These are phyloP conservation scores for Chelonus formosanus DNA, from an alignment of 2,888 invertebrate genomes.

Conservation along the genomic window DNA sequence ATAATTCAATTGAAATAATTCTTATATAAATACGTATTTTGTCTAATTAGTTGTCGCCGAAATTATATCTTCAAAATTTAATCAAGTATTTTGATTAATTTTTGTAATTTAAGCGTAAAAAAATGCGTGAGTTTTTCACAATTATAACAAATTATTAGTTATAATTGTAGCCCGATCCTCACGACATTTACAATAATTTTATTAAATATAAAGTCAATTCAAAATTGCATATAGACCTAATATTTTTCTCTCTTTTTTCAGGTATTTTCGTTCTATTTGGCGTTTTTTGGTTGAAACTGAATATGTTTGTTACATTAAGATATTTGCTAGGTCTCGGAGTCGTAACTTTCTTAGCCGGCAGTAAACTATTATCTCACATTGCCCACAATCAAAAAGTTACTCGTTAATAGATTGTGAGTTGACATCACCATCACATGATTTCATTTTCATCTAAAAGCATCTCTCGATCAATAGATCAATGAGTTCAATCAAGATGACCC, in stretches of 20 bases:
- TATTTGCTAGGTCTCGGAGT: constrained; percentile 86
- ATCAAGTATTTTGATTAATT: no score
- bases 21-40: no score
- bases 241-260: constrained; percentile 59
- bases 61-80: no score
- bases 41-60: no score
- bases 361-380: constrained; percentile 86
- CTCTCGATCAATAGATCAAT: not conserved
- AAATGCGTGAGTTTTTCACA: no score
- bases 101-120: no score
- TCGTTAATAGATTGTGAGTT: constrained; percentile 40
- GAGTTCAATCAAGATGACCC: no score
- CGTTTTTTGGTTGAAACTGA: constrained; percentile 90
- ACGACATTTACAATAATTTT: not conserved
- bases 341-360: constrained; percentile 93
- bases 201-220: constrained; percentile 2
- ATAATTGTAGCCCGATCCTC: no score
- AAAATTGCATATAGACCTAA: not conserved
- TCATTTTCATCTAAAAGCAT: not conserved
- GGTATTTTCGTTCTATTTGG: constrained; percentile 88
- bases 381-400: constrained; percentile 66
- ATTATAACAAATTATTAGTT: no score
- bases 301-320: constrained; percentile 96
- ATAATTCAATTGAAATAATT: no score
- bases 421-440: not conserved